A percentile compares a stretch with the other conserved stretches of the same genome.
These are phyloP conservation scores for Whitmania pigra DNA, from an alignment of 1,140 invertebrate genomes.

Conservation along the genomic window DNA sequence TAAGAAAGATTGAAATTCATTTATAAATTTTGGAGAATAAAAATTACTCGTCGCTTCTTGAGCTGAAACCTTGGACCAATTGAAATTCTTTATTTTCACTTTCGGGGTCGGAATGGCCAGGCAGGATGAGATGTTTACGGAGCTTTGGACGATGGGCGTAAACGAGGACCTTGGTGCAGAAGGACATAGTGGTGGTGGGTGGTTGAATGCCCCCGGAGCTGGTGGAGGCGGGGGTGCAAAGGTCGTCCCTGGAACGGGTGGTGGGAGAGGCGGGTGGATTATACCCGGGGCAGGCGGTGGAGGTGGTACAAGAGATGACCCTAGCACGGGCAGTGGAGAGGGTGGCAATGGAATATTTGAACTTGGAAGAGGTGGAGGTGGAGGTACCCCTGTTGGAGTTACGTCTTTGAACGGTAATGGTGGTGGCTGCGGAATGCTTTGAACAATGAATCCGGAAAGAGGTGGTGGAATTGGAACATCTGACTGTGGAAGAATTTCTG, in stretches of 20 bases:
- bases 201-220: background rate
- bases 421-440: constrained; percentile 38
- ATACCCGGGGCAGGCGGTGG: constrained; percentile 1
- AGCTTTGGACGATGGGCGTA: constrained; percentile 20
- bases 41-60: constrained; percentile 31
- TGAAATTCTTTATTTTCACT: constrained; percentile 39
- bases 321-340: background rate
- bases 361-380: constrained; percentile 40
- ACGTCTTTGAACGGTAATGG: background rate
- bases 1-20: no score
- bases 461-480: constrained; percentile 33
- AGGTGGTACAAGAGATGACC: constrained; percentile 9
- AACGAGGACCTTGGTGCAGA: constrained; percentile 42
- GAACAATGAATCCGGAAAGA: constrained; percentile 42
- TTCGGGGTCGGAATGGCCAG: constrained; percentile 34
- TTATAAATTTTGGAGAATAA: no score
- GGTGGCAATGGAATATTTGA: constrained; percentile 38
- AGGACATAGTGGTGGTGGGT: background rate
- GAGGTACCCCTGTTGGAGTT: no score
- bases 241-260: constrained; percentile 9
- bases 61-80: constrained; percentile 38
- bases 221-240: constrained; percentile 20
- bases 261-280: constrained; percentile 19
- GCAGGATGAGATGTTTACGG: constrained; percentile 25
- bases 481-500: constrained; percentile 34